phyloP scores from a whole-genome alignment of 2,797 vertebrate species.

The Sebastes kiyomatsui region DNA sequence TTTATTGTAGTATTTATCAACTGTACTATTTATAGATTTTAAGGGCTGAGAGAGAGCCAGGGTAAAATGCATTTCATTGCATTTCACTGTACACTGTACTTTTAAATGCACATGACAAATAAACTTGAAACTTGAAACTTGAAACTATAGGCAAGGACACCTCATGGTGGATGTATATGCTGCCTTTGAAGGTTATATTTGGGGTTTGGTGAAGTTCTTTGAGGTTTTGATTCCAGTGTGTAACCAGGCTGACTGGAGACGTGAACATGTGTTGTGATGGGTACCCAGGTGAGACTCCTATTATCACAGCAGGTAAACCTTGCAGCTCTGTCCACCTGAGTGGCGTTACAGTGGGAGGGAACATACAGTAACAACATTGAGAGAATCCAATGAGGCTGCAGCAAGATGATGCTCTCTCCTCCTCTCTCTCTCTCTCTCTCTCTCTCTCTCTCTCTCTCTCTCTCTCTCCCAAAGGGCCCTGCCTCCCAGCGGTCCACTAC shows the following conservation, averaged over 20 bases:
- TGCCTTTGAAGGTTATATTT: neutral
- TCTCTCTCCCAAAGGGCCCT: constrained; percentile 43
- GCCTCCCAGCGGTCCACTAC: constrained; percentile 68
- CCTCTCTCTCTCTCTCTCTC: neutral
- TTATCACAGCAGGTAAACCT: constrained; percentile 32
- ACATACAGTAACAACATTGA: constrained; percentile 47
- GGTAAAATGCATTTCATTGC: too few relatives aligned
- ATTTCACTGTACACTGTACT: too few relatives aligned
- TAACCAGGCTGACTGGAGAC: neutral
- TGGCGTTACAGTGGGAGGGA: constrained; percentile 69
- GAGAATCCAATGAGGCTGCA: constrained; percentile 70
- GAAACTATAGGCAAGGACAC: neutral
- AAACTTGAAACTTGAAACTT: too few relatives aligned
- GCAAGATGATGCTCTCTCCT: constrained; percentile 37
- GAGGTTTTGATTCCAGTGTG: neutral
- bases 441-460: neutral
- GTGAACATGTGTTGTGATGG: neutral
- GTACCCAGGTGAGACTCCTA: neutral
- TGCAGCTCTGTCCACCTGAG: constrained; percentile 54
- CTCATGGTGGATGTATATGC: neutral
- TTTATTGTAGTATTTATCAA: too few relatives aligned
- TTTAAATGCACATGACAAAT: too few relatives aligned
- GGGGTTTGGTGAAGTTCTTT: neutral
- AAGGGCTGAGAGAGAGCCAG: too few relatives aligned
- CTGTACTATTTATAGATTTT: too few relatives aligned